Evolutionary conservation across 2,797 vertebrate genomes (phyloP).

Genomic region (Diplodus sargus): DNA sequence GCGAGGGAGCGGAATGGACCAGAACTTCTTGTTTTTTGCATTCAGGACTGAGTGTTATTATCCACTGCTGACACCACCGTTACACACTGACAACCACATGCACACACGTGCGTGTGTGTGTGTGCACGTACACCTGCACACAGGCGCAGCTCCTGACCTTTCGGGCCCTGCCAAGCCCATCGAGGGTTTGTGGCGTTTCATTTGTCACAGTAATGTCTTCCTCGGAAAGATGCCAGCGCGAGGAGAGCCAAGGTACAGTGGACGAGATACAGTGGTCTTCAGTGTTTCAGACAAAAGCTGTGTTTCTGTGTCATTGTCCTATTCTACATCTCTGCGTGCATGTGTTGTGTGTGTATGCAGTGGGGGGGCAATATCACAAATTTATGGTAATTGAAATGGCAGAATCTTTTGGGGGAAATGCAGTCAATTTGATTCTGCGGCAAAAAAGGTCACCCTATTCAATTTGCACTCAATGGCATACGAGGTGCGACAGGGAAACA

Average conservation of each 20-base stretch:
- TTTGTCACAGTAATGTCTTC: conserved; percentile 84
- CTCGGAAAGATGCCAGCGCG: conserved; percentile 71
- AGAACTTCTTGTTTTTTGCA: conserved; percentile 53
- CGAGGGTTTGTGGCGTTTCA: conserved; percentile 73
- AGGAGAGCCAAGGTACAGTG: conserved; percentile 57
- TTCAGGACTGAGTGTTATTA: conserved; percentile 65
- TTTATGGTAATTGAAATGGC: conserved; percentile 90
- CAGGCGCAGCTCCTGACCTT: conserved; percentile 80
- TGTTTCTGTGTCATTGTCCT: conserved; percentile 46
- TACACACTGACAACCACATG: conserved; percentile 43
- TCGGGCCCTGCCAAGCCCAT: conserved; percentile 77
- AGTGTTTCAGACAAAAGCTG: conserved; percentile 56
- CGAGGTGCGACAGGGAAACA: conserved; percentile 85
- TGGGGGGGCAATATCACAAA: conserved; percentile 83
- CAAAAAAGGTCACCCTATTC: conserved; percentile 91
- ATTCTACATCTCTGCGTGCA: conserved; percentile 31
- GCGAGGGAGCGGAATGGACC: conserved; percentile 50
- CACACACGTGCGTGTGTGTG: conserved; percentile 1
- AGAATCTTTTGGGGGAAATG: conserved; percentile 88
- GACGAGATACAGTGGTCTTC: conserved; percentile 53
- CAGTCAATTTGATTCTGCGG: conserved; percentile 89
- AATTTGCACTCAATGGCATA: conserved; percentile 89
- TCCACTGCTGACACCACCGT: conserved; percentile 61
- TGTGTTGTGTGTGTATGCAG: conserved; percentile 29
- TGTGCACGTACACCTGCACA: conserved; percentile 49